Base-by-base conservation (phyloP, 1,140 invertebrate genomes). In the Dendroctonus ponderosae region DNA sequence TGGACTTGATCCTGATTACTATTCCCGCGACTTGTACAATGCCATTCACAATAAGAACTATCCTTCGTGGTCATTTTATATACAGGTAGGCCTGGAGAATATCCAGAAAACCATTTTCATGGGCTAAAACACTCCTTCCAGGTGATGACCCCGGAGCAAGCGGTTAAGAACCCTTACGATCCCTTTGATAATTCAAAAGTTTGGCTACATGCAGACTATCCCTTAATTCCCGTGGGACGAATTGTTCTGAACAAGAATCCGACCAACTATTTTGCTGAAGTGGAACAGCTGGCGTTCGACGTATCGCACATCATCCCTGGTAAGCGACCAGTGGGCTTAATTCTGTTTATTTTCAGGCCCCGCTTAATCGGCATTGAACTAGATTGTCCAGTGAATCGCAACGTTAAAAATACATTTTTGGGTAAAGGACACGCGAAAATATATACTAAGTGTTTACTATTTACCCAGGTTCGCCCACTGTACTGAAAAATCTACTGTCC, bases 201-300 rank as follows among this genome's bases (percentile, higher is more conserved):
- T 7, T 93, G 93, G 87, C 87, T 92, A 3, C 90, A 95, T 64
- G 79, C 80, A 7, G 87, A 93, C 14, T 95, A 81, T 80, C 94
- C 94, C 2, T 78, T 96, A 42, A 91, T 91, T 65, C 87, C 86
- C 0, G 87, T 96, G 2, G 94, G 94, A 3, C 86, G 87, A 77
- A 78, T 97, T 62, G 89, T 92, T 0, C 81, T 97, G n/a, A 87
- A 94, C 74, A 83, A 86, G 67, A 94, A 94, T 78, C 89, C 93
- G 3, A 84, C 83, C 26, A 96, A 95, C 78, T 94, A 93, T 76
- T 93, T 93, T 77, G 84, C 89, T 40, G 91, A 94, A 76, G 86
- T 97, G 9, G 94, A 97, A 77, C 94, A 96, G 80, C 73, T 91
- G 42, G 93, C 93, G 7, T 96, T 92, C 73, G 87, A 85, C 74